A percentile compares a stretch with the other conserved stretches of the same genome.
Conservation (phyloP, 2,888 invertebrate species). For the Tenthredo distinguenda region DNA sequence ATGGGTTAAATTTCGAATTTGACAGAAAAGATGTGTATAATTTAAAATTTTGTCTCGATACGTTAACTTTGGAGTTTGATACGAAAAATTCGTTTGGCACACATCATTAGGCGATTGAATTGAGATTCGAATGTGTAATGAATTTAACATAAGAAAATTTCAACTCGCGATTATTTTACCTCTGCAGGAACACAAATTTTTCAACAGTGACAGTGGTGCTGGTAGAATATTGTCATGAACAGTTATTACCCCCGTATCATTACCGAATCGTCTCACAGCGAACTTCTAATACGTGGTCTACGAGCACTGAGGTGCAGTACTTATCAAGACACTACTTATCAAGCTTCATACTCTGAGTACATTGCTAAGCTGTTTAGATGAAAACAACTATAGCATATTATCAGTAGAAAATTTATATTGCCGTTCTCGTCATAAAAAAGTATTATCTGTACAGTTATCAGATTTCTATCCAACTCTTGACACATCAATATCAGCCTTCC, state of each 20-base stretch:
- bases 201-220: too few relatives aligned
- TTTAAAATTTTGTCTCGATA: too few relatives aligned
- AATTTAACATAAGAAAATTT: too few relatives aligned
- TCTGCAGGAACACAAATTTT: too few relatives aligned
- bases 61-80: too few relatives aligned
- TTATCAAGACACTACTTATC: neutral
- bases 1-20: too few relatives aligned
- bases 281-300: neutral
- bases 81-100: too few relatives aligned
- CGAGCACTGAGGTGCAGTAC: neutral
- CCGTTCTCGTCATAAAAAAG: neutral
- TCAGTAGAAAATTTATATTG: neutral
- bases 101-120: too few relatives aligned
- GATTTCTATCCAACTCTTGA: neutral
- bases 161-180: too few relatives aligned
- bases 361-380: neutral
- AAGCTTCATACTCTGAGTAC: neutral
- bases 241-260: neutral
- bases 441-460: neutral
- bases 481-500: neutral
- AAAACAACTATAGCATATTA: neutral
- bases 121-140: too few relatives aligned
- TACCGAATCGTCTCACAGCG: neutral
- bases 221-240: neutral
- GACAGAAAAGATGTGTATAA: too few relatives aligned